These are phyloP conservation scores for Scaptomyza hsui DNA, from an alignment of 1,140 invertebrate species.

Conservation along the genomic window DNA sequence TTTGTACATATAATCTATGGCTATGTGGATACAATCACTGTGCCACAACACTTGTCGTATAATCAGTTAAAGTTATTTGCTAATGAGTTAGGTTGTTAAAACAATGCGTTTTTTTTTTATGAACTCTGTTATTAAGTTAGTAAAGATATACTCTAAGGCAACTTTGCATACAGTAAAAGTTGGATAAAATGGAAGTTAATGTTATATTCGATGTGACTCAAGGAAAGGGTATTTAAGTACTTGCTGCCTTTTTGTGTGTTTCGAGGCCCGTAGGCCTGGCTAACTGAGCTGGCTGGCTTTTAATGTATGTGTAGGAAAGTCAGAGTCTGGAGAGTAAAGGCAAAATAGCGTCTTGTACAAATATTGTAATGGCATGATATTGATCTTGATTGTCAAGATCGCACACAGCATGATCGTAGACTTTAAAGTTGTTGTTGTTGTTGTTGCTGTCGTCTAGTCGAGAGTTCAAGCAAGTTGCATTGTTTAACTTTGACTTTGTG, in stretches of 20 bases:
- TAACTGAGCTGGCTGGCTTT: conserved; percentile 23
- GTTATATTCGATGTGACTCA: not conserved
- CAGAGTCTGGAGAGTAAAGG: conserved; percentile 51
- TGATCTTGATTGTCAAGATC: conserved; percentile 80
- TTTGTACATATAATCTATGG: conserved; percentile 49
- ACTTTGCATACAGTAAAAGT: not conserved
- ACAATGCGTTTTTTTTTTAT: not conserved
- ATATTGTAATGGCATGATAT: conserved; percentile 74
- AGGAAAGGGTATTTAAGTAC: conserved; percentile 52
- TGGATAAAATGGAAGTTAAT: no score
- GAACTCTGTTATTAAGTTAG: not conserved
- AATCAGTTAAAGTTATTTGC: conserved; percentile 14
- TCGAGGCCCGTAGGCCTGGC: conserved; percentile 31
- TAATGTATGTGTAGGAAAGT: conserved; percentile 46
- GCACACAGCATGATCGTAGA: conserved; percentile 67
- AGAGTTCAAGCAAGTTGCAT: conserved; percentile 73
- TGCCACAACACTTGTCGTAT: conserved; percentile 2
- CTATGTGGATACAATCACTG: conserved; percentile 21
- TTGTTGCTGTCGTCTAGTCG: conserved; percentile 35
- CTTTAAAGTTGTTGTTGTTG: conserved; percentile 8
- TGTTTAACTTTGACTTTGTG: conserved; percentile 79
- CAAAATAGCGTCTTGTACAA: conserved; percentile 72
- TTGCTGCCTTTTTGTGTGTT: conserved; percentile 37
- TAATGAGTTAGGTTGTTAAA: conserved; percentile 13
- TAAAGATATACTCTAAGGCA: not conserved